A percentile compares a stretch with the other conserved stretches of the same genome.
These are phyloP conservation scores for Euplagia quadripunctaria DNA, from an alignment of 2,888 invertebrate species.

Conservation along the genomic window DNA sequence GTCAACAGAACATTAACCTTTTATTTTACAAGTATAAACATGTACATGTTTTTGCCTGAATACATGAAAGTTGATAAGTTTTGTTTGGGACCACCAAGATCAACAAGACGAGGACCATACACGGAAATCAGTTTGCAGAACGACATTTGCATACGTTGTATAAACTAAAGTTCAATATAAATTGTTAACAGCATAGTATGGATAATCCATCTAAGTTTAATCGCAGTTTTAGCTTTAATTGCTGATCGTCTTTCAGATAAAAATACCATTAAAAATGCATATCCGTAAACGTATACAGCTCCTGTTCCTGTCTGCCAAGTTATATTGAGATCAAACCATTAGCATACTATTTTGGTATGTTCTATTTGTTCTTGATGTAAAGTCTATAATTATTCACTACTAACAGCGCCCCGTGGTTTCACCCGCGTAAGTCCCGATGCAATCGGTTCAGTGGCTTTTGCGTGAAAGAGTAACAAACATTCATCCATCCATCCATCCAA, in stretches of 20 bases:
- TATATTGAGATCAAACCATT: not conserved
- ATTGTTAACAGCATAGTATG: not conserved
- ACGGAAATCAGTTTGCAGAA: conserved; percentile 7
- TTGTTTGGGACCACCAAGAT: not conserved
- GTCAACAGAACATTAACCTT: no score
- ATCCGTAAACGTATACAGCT: not conserved
- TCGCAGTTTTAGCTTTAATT: no score
- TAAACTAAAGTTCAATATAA: not conserved
- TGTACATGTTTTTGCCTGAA: no score
- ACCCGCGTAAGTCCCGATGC: no score
- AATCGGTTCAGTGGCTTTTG: no score
- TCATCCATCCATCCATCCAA: no score
- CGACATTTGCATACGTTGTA: not conserved
- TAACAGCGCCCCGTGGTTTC: not conserved
- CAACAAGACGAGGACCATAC: not conserved
- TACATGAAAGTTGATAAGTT: no score
- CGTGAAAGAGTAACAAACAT: no score
- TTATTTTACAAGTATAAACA: no score
- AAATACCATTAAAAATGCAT: not conserved
- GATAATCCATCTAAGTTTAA: not conserved
- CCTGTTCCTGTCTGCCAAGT: no score
- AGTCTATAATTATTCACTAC: not conserved
- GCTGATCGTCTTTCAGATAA: not conserved
- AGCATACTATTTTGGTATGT: no score
- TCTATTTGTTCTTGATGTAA: not conserved